phyloP scores from a whole-genome alignment of 2,888 invertebrate species.

The Adelphocoris suturalis region DNA sequence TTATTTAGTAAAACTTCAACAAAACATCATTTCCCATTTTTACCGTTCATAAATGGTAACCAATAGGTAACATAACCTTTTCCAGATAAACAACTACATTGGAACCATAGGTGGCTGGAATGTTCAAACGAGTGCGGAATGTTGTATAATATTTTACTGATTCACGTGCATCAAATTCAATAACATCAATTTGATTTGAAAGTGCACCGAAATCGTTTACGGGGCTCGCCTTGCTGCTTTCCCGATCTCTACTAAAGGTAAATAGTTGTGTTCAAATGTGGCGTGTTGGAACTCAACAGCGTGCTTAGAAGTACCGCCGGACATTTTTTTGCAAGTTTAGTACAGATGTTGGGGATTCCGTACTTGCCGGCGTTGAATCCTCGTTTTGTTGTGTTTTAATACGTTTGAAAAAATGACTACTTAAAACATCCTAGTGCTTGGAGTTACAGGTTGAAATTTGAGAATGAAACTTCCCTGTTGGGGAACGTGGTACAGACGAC shows the following conservation, averaged over 20 bases:
- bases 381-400: not conserved
- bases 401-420: no score
- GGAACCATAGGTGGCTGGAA: not conserved
- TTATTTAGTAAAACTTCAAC: no score
- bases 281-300: not conserved
- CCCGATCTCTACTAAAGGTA: not conserved
- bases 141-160: not conserved
- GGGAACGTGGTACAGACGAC: not conserved
- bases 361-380: not conserved
- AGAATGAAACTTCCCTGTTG: not conserved
- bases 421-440: not conserved
- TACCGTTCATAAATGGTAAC: not conserved
- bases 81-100: slow-evolving; percentile 19
- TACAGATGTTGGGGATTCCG: not conserved
- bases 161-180: not conserved
- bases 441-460: not conserved
- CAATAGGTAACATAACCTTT: slow-evolving; percentile 21
- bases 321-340: not conserved
- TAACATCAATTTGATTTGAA: not conserved
- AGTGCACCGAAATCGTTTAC: not conserved
- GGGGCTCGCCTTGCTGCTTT: slow-evolving; percentile 18
- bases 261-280: not conserved
- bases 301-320: slow-evolving; percentile 4
- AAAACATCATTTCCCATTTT: no score
- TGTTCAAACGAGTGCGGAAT: slow-evolving; percentile 1